Evolutionary conservation across 2,113 vertebrate species (phyloP).

Genomic region (Suricata suricatta): DNA sequence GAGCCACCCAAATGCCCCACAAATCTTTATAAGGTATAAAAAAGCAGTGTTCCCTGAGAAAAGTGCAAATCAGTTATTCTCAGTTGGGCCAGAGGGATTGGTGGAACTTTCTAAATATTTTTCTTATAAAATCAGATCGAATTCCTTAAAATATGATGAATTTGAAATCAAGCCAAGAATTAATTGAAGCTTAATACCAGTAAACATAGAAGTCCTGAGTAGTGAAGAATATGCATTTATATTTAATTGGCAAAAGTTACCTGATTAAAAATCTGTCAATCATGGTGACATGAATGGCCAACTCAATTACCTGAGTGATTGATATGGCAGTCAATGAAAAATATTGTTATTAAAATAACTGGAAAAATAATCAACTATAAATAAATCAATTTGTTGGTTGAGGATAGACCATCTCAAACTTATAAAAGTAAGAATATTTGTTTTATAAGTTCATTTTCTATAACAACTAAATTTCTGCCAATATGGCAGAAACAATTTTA

Average conservation of each 20-base stretch:
- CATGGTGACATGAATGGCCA: neutral
- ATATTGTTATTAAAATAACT: neutral
- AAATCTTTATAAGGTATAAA: neutral
- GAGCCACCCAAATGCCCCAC: too few species aligned
- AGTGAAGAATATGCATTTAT: neutral
- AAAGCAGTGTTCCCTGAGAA: neutral
- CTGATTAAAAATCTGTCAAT: conserved; percentile 52
- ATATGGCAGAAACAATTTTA: neutral
- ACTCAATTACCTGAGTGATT: neutral
- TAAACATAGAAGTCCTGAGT: neutral
- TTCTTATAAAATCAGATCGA: neutral
- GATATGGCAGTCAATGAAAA: neutral
- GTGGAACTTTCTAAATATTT: neutral
- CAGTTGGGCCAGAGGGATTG: neutral
- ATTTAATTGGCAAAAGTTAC: conserved; percentile 51
- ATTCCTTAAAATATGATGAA: conserved; percentile 43
- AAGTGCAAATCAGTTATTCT: neutral
- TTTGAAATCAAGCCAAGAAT: conserved; percentile 46
- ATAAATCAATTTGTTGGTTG: neutral
- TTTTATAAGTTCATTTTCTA: neutral
- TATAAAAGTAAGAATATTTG: neutral
- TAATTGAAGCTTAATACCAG: conserved; percentile 50
- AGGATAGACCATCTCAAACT: neutral
- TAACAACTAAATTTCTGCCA: neutral
- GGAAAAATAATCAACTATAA: neutral